Base-by-base conservation (phyloP, 2,113 vertebrate species). In the Montifringilla adamsi region DNA sequence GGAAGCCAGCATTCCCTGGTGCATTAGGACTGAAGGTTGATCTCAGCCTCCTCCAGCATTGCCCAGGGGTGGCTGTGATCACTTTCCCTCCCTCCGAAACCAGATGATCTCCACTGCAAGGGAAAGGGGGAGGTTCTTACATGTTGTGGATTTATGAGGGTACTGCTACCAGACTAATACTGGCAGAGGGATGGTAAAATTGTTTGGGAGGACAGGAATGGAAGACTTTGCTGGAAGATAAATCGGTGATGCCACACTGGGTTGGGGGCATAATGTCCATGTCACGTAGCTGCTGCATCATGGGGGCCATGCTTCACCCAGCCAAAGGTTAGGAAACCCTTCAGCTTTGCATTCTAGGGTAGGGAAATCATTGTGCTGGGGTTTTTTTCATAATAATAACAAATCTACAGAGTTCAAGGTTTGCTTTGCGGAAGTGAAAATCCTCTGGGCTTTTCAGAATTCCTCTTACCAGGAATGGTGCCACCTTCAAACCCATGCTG, bases 121-220 rank as follows among this genome's bases (percentile, higher is more conserved):
- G 31, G 62, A 74, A 80, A 1, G 3, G 9, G 7, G 13, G 5
- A 7, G 8, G 4, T 66, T 66, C n/a, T 58, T 43, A 53, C 4
- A 3, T 5, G 3, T 58, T 72, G 22, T 0, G 1, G n/a, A 52
- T 14, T 22, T 30, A 56, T 0, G 1, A 77, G 55, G n/a, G 31
- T 53, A 58, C 6, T 22, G 64, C 35, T 58, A 28, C 64, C 31
- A 49, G n/a, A 28, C 16, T 49, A 77, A 78, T 27, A 20, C 37
- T 21, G 46, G 21, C 31, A n/a, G 46, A 33, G 10, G 35, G 24
- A 39, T 43, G 1, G 1, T 53, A 60, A 82, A 89, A 83, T 69
- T 3, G 0, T 49, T 37, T 1, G 1, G 37, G 41, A 84, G 52
- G 55, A 44, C 62, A 85, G 47, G n/a, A 63, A 89, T 1, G 0